These are phyloP conservation scores for Nemotelus pantherinus DNA, from an alignment of 2,888 invertebrate genomes.

Conservation along the genomic window DNA sequence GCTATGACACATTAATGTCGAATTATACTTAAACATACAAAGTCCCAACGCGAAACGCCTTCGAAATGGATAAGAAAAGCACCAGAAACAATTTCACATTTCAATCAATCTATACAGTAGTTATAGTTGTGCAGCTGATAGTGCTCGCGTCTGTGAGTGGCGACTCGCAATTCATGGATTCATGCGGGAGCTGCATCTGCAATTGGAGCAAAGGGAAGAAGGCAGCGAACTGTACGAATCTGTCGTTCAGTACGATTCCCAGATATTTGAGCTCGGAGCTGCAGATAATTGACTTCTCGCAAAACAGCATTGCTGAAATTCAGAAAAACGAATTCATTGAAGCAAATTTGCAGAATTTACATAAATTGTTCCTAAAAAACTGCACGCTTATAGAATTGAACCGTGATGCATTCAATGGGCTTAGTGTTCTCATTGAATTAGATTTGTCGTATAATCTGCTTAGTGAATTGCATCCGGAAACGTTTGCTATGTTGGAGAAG, in stretches of 20 bases:
- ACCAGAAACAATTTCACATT: neutral
- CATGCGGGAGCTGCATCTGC: conserved; percentile 74
- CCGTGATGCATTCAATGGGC: conserved; percentile 77
- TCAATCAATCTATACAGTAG: neutral
- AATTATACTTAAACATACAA: neutral
- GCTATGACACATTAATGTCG: too few relatives aligned
- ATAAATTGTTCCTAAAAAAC: conserved; percentile 79
- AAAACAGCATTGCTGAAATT: conserved; percentile 75
- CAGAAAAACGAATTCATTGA: conserved; percentile 74
- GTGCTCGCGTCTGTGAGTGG: conserved; percentile 45
- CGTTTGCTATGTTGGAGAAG: conserved; percentile 76
- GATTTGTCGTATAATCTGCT: conserved; percentile 82
- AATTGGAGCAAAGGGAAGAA: conserved; percentile 88
- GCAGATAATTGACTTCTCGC: conserved; percentile 77
- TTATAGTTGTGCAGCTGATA: conserved; percentile 6
- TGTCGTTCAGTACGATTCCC: conserved; percentile 76
- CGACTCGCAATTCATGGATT: conserved; percentile 61
- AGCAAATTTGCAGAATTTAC: conserved; percentile 79
- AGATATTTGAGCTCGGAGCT: conserved; percentile 76
- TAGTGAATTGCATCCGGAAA: conserved; percentile 72
- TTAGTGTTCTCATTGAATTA: conserved; percentile 82
- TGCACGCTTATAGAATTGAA: conserved; percentile 80
- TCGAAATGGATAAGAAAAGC: conserved; percentile 7
- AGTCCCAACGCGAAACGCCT: neutral
- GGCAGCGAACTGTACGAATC: conserved; percentile 80